Percentiles rank a stretch among this genome's conserved stretches.
Conservation (phyloP, 2,888 invertebrate species). For the Melipona beecheii region DNA sequence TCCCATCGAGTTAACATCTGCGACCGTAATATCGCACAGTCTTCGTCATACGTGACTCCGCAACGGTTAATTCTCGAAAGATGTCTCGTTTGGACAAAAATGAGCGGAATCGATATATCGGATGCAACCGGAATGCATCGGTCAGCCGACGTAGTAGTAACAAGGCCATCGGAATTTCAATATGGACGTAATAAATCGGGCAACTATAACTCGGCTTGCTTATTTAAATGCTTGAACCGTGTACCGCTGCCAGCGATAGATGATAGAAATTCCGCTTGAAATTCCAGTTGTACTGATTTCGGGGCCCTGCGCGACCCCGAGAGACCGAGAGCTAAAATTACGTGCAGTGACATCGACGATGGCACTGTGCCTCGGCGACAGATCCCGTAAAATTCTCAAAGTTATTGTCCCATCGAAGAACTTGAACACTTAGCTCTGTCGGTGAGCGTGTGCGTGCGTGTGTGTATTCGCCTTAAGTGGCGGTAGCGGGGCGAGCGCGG, state of each 20-base stretch:
- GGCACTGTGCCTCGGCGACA: background rate
- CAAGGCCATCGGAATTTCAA: constrained; percentile 68
- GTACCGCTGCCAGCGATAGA: constrained; percentile 37
- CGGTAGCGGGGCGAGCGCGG: constrained; percentile 57
- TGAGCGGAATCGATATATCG: too few species aligned
- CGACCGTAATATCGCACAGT: too few species aligned
- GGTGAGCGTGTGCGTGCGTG: background rate
- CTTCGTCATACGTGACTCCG: too few species aligned
- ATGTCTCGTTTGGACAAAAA: too few species aligned
- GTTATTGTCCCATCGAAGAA: constrained; percentile 55
- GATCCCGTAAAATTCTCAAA: constrained; percentile 11
- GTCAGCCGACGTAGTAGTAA: constrained; percentile 53
- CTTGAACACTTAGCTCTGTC: constrained; percentile 58
- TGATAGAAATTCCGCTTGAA: constrained; percentile 64
- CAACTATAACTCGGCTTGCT: constrained; percentile 52
- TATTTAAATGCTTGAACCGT: constrained; percentile 68
- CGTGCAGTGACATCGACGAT: background rate
- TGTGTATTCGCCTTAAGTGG: constrained; percentile 65
- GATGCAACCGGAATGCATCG: background rate
- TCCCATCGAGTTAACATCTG: too few species aligned
- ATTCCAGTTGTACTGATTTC: constrained; percentile 15
- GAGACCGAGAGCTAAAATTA: background rate
- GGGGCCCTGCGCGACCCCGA: too few species aligned
- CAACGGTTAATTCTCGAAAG: too few species aligned
- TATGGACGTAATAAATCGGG: constrained; percentile 67